Base-by-base conservation (phyloP, 2,113 vertebrate species). In the Columba livia region DNA sequence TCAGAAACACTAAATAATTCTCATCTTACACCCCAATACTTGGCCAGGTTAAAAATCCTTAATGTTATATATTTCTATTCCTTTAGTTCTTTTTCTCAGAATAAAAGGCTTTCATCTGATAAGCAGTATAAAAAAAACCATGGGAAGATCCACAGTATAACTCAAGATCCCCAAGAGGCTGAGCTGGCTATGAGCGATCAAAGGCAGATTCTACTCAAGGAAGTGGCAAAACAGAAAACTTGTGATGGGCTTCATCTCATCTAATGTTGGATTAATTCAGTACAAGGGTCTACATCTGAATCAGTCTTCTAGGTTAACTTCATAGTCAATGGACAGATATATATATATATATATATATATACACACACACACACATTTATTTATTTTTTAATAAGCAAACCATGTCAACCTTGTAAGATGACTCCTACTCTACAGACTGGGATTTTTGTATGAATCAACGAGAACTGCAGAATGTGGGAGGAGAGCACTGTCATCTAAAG, bases 1-100 rank as follows among this genome's bases (percentile, higher is more conserved):
- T 89, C 70, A 75, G 77, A 81, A 79, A 80, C 10, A 47, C 8
- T 5, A 92, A 93, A 89, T 44, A 50, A 17, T 85, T 92, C 20
- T 81, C 36, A 47, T 62, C 48, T 26, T 70, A 47, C 36, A 77
- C 58, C 17, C 24, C 38, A 64, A n/a, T 71, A 61, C 54, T 81
- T 74, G 56, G 24, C 32, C 44, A 48, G n/a, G 9, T 60, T 71
- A 78, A 94, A 82, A 92, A 53, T 25, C 34, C 24, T 58, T 57
- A 32, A 32, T 20, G 9, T 29, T 50, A 34, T 15, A 1, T 67
- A 38, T 74, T 84, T 75, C 12, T 67, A 18, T 38, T 69, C 32
- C 50, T 91, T 87, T 15, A 44, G 34, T 40, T 51, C 20, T 60
- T 85, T 72, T 40, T n/a, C 78, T 57, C 40, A 48, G 58, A 85